A percentile compares a stretch with the other conserved stretches of the same genome.
These are phyloP conservation scores for Pemphigus obesinymphae DNA, from an alignment of 1,140 invertebrate genomes.

Conservation along the genomic window DNA sequence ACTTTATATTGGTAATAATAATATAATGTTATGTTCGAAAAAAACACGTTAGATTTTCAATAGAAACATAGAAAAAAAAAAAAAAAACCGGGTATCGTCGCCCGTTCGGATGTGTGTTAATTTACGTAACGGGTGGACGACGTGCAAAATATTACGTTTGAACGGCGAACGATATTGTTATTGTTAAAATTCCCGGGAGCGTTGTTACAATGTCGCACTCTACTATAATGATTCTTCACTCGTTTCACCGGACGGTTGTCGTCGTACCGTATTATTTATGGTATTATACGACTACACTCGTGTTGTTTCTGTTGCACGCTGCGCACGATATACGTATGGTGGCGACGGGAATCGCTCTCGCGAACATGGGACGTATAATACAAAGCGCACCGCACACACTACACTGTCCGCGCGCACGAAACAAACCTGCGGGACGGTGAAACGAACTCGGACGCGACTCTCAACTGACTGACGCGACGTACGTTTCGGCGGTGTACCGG, in stretches of 20 bases:
- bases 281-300: background rate
- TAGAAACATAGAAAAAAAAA: too few species aligned
- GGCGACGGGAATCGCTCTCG: background rate
- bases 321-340: background rate
- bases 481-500: background rate
- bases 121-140: background rate
- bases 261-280: background rate
- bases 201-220: conserved; percentile 8
- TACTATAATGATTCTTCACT: background rate
- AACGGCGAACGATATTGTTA: background rate
- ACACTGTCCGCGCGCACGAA: background rate
- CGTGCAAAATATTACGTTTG: background rate
- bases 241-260: background rate
- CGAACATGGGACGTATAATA: background rate
- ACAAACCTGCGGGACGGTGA: background rate
- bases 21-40: too few species aligned
- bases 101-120: background rate
- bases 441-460: background rate
- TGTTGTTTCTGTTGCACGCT: too few species aligned
- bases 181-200: background rate
- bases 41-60: too few species aligned
- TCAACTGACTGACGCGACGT: background rate
- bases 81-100: background rate
- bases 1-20: background rate
- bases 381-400: background rate